Evolutionary conservation across 2,797 vertebrate genomes (phyloP).

Genomic region (Rhinophrynus dorsalis): DNA sequence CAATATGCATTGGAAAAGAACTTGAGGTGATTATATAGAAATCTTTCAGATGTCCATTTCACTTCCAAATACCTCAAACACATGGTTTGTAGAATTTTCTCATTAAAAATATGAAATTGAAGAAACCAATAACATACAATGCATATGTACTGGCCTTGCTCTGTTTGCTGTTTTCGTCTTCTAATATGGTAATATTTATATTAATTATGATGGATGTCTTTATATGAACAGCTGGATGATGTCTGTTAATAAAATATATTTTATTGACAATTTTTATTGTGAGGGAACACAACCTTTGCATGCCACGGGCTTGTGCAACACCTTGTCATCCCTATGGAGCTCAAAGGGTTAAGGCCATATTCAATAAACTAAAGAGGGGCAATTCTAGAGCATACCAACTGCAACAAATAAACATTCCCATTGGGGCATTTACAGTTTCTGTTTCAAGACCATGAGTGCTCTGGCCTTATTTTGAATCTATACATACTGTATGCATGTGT

Average conservation of each 20-base stretch:
- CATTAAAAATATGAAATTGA: constrained; percentile 21
- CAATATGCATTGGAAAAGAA: constrained; percentile 59
- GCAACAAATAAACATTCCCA: too few species aligned
- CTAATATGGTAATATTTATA: neutral
- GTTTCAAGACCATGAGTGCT: too few species aligned
- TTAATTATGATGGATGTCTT: neutral
- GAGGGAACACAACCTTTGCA: neutral
- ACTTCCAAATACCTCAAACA: constrained; percentile 13
- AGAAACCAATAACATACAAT: constrained; percentile 11
- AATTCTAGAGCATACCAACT: too few species aligned
- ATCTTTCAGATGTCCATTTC: constrained; percentile 1
- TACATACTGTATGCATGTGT: too few species aligned
- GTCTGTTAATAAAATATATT: too few species aligned
- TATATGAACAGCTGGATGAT: too few species aligned
- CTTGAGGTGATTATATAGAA: constrained; percentile 25
- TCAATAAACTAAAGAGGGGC: too few species aligned
- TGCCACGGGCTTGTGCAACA: too few species aligned
- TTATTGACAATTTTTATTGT: neutral
- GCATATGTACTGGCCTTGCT: constrained; percentile 11
- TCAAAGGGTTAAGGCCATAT: too few species aligned
- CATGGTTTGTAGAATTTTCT: constrained; percentile 13
- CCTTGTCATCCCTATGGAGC: too few species aligned
- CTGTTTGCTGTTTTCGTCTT: neutral
- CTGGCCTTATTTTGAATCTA: too few species aligned
- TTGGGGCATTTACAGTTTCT: too few species aligned